A percentile compares a stretch with the other conserved stretches of the same genome.
Conservation (phyloP, 2,888 invertebrate genomes). For the Dasysyrphus albostriatus region DNA sequence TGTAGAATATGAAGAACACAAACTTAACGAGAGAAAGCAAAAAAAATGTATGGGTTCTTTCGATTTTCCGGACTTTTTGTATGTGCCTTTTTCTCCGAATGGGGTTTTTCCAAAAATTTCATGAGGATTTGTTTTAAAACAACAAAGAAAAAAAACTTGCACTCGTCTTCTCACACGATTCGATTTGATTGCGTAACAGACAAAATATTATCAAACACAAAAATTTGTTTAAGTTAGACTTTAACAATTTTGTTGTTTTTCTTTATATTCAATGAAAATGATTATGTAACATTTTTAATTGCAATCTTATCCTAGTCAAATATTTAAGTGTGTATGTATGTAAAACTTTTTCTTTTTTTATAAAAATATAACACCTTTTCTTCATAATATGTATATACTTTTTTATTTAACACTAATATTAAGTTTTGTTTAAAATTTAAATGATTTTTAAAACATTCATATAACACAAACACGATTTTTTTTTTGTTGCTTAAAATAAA, state of each 20-base stretch:
- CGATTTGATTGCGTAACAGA: constrained; percentile 68
- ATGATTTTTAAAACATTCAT: background rate
- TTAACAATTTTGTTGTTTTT: background rate
- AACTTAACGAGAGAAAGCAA: constrained; percentile 20
- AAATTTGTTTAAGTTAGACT: constrained; percentile 19
- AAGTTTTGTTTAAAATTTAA: background rate
- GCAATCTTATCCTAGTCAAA: constrained; percentile 43
- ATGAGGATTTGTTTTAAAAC: constrained; percentile 18
- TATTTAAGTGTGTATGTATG: constrained; percentile 36
- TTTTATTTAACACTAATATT: constrained; percentile 4
- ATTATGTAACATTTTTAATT: constrained; percentile 63
- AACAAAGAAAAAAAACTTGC: background rate
- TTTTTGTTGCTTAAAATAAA: background rate
- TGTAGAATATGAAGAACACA: constrained; percentile 6
- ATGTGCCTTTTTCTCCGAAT: constrained; percentile 23
- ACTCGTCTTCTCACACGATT: constrained; percentile 30
- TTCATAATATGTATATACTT: constrained; percentile 6
- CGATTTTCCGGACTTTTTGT: constrained; percentile 49
- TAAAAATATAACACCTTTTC: constrained; percentile 60
- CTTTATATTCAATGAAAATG: constrained; percentile 34
- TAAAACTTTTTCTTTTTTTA: constrained; percentile 33
- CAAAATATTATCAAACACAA: constrained; percentile 11
- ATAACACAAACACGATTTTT: constrained; percentile 23
- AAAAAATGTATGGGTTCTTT: constrained; percentile 38
- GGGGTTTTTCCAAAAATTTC: constrained; percentile 33